Evolutionary conservation across 1,140 invertebrate species (phyloP), one percentile per base, ranked within the genome.

Genomic region (Helicoverpa zea): DNA sequence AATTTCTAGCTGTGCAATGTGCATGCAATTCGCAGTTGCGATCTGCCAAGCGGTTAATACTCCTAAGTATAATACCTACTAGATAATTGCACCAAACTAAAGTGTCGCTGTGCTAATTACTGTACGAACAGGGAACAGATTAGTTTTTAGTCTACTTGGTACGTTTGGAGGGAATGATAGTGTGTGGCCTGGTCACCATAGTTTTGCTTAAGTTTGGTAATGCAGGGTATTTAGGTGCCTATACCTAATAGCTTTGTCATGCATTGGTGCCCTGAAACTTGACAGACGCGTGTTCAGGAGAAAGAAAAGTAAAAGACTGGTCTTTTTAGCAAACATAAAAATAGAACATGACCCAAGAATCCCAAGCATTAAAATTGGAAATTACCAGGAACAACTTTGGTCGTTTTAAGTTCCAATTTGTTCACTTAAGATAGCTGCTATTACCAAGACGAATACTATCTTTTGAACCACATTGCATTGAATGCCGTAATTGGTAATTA

Each of bases 11-110:
- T 52, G n/a, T n/a, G n/a, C n/a, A 18, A 49, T n/a, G n/a, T n/a
- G 58, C 59, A 76, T 63, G 35, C 74, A 76, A 63, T 76, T 64
- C 52, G 18, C 74, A 56, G 18, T 43, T 64, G 74, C n/a, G 58
- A 63, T 58, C 58, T 16, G 13, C 59, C 11, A 35, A 61, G 74
- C 59, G 59, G 43, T 52, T 59, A 75, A 73, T 43, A 74, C 72
- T 4, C 35, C 35, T 29, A 30, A 3, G 49, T 43, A 35, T 76
- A 76, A 76, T 52, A 76, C n/a, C n/a, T n/a, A n/a, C 58, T 63
- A 43, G 35, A 43, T 43, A 76, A 76, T 76, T 76, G 74, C 74
- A 63, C 9, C 23, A 11, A 51, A 43, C 47, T 59, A 47, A 35
- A 63, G 13, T 29, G 59, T 49, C 18, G 10, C 47, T 29, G 4